Percentiles rank a stretch among this genome's conserved stretches.
Evolutionary conservation across 2,888 invertebrate genomes (phyloP).

Genomic region (Ligdia adustata): DNA sequence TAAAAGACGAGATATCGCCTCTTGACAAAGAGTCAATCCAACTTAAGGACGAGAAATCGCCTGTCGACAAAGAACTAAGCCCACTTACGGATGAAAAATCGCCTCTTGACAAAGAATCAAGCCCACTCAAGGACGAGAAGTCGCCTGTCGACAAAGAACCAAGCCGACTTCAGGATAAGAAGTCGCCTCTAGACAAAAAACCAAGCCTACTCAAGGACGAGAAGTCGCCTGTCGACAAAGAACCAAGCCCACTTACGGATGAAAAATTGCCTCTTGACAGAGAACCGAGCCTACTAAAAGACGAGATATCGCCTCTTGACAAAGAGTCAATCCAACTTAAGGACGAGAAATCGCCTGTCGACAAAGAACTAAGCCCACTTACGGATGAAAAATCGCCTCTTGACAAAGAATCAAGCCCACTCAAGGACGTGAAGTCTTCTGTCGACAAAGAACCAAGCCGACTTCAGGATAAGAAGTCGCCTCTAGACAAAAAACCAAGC

Average conservation of each 20-base stretch:
- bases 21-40: conserved; percentile 26
- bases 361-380: conserved; percentile 15
- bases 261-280: background rate
- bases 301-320: background rate
- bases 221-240: background rate
- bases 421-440: no score
- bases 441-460: no score
- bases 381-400: conserved; percentile 1
- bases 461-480: no score
- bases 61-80: background rate
- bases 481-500: background rate
- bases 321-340: no score
- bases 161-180: no score
- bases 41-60: background rate
- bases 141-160: no score
- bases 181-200: conserved; percentile 15
- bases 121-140: no score
- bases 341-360: conserved; percentile 11
- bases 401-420: no score
- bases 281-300: conserved; percentile 5
- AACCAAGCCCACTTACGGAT: background rate
- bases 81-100: no score
- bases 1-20: conserved; percentile 7
- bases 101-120: no score
- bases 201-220: conserved; percentile 17